Base-by-base conservation (phyloP, 2,113 vertebrate species). In the Zosterops borbonicus region DNA sequence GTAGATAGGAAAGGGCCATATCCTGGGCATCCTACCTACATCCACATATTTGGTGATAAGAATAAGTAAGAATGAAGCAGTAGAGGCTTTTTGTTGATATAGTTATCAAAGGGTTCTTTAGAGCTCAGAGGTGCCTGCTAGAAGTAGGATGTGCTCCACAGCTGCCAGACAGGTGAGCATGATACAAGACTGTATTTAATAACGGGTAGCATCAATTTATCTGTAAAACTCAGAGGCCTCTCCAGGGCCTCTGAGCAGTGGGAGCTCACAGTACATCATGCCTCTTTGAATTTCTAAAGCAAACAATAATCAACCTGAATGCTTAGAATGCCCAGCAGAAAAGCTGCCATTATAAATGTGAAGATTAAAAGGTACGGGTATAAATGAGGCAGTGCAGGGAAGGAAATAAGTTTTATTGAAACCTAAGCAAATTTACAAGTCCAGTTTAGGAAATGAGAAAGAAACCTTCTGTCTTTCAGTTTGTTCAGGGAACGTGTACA, bases 271-370 rank as follows among this genome's bases (percentile, higher is more conserved):
- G 85, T 77, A 47, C 78, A 80, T 77, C 71, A 37, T 28, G 29
- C 13, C 29, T 88, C 68, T 87, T 73, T 74, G 87, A 92, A 94
- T 92, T 94, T 93, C 71, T 85, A 83, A 95, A 85, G 55, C 37
- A 94, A 96, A 92, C 33, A 83, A 59, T 55, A 82, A 90, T 95
- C 82, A 90, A 20, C 19, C 20, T 33, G 55, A 88, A 33, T 46
- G 44, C 68, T 81, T 58, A 85, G 68, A 83, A 91, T 85, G 52
- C 47, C 42, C 67, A 80, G 35, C 50, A 83, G 67, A 94, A 92
- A 96, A 92, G 27, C 55, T 93, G 56, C 29, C 24, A 13, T 65
- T 83, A 47, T 63, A 92, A 91, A 74, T 69, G 21, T 42, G 47
- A 81, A 90, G 87, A 65, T 94, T 37, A 94, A 97, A 94, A 73